Base-by-base conservation (phyloP, 2,797 vertebrate species). In the Iguana delicatissima region DNA sequence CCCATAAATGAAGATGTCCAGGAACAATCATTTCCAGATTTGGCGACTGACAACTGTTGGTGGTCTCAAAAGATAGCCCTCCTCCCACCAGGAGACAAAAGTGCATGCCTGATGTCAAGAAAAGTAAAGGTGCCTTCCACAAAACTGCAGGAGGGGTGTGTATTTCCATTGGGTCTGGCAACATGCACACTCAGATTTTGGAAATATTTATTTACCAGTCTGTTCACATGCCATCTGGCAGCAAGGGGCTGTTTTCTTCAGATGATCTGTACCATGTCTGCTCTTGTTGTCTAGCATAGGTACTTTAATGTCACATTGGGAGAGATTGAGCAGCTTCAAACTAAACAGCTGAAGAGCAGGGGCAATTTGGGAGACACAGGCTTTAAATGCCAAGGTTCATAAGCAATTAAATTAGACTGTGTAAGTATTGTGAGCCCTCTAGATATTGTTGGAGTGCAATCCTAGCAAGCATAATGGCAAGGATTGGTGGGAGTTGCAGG, bases 1-100 rank as follows among this genome's bases (percentile, higher is more conserved):
- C 55, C 57, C 83, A 29, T 77, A 80, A 91, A 84, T 84, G 81
- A 80, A 91, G 79, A 91, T 86, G 67, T 89, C 79, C 86, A 91
- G 90, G 79, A 85, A 52, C 35, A 73, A 46, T 76, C n/a, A 62
- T 29, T 88, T 91, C 69, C 59, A 86, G 69, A 29, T 69, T 81
- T 82, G 84, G 32, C 1, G 32, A 77, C 74, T 46, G 52, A 7
- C n/a, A 38, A 74, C 42, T 38, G 12, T 64, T 80, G 64, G 76
- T 73, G 18, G 52, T 81, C 55, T 84, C 67, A 42, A 73, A 64
- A 82, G 76, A 18, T 5, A 81, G 12, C 50, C 32, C 50, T 38
- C n/a, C 35, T 24, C 32, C 14, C 24, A 29, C 22, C 35, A n/a
- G n/a, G 55, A 83, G 67, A 57, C 64, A 87, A 26, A 55, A 50